Base-by-base conservation (phyloP, 2,113 vertebrate genomes). In the Pangasianodon hypophthalmus region DNA sequence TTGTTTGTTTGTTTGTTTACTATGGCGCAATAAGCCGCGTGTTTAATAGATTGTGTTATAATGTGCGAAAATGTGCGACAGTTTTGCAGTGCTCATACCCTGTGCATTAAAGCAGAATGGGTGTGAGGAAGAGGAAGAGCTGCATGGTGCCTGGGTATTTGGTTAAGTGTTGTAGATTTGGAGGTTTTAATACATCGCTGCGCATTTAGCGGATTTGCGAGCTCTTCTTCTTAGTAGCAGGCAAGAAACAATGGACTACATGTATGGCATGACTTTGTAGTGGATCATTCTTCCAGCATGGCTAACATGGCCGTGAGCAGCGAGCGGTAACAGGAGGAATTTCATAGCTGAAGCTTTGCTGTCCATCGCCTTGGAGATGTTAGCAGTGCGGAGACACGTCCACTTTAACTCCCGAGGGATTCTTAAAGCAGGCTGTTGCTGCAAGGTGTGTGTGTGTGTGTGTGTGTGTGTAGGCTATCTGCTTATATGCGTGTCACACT, bases 161-260 rank as follows among this genome's bases (percentile, higher is more conserved):
- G n/a, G 24, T 58, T 58, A 83, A 83, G 18, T 83, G 24, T 46
- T 84, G 37, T 46, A 29, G 32, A 62, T 29, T 62, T 44, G 16
- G 56, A 46, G 0, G 94, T 95, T 95, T 96, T 96, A 94, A 97
- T 96, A 89, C 96, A 96, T 95, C 94, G 94, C 95, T 92, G 91
- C 96, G 95, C 97, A 96, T 96, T 96, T 97, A 95, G 95, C 60
- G 94, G 92, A 96, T 96, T 97, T 97, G 56, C 73, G 56, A 77
- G 96, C 54, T 96, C 97, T 95, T 95, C 96, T 96, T 96, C 95
- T 95, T 96, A 96, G 96, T 95, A 94, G 96, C 96, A 96, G 93
- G 95, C 95, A 91, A 94, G 93, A 95, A 93, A 97, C 97, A 97
- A 97, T 97, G 96, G 96, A 94, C 95, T 96, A 96, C 96, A 97